Conservation (phyloP, 2,888 invertebrate species). For the Chrysodeixis includens region DNA sequence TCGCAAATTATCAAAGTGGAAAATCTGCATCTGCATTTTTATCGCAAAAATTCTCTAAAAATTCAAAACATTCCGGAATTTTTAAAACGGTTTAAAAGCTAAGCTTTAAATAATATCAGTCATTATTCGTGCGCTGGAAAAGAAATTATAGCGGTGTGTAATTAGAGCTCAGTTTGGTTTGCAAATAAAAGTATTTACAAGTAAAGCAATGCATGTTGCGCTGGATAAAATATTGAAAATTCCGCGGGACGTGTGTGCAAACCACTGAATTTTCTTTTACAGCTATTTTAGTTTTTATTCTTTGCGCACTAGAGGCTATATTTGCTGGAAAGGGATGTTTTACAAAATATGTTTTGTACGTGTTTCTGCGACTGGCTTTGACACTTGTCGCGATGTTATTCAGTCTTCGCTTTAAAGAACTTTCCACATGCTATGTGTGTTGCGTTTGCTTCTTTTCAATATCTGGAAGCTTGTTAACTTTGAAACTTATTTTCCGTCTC, state of each 20-base stretch:
- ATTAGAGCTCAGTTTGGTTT: slow-evolving; percentile 43
- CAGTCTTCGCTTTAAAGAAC: slow-evolving; percentile 57
- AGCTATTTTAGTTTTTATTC: slow-evolving; percentile 29
- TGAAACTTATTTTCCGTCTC: not conserved
- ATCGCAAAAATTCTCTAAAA: slow-evolving; percentile 48
- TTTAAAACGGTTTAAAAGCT: slow-evolving; percentile 44
- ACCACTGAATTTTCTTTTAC: slow-evolving; percentile 45
- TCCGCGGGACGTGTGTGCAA: slow-evolving; percentile 64
- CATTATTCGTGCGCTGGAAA: slow-evolving; percentile 17
- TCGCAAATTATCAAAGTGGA: slow-evolving; percentile 47
- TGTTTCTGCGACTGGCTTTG: slow-evolving; percentile 69
- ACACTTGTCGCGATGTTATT: slow-evolving; percentile 76
- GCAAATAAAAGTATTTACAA: slow-evolving; percentile 51
- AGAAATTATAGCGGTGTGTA: slow-evolving; percentile 12
- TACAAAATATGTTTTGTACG: slow-evolving; percentile 49
- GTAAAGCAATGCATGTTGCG: slow-evolving; percentile 68
- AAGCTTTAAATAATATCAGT: slow-evolving; percentile 46
- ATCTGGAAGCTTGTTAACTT: not conserved
- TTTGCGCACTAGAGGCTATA: slow-evolving; percentile 40
- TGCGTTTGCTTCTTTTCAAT: slow-evolving; percentile 2
- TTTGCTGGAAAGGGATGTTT: slow-evolving; percentile 27
- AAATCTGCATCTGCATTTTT: slow-evolving; percentile 54
- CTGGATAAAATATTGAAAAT: slow-evolving; percentile 77
- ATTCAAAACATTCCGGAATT: slow-evolving; percentile 41
- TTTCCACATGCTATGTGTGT: slow-evolving; percentile 31